Evolutionary conservation across 2,888 invertebrate species (phyloP), one percentile per base, ranked within the genome.

Genomic region (Mamestra brassicae): DNA sequence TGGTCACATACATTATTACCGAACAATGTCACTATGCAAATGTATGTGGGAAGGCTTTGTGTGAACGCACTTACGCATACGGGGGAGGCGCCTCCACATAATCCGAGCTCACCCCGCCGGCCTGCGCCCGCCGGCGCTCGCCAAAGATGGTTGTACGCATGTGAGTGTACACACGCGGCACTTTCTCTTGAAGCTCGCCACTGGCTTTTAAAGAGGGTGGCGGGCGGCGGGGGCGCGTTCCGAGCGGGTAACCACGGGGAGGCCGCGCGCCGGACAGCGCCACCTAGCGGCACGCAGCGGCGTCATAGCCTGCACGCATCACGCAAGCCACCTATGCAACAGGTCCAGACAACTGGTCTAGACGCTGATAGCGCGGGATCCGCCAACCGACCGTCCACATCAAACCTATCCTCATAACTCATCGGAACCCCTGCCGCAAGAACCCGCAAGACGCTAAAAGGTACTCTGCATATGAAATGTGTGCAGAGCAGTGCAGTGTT

Each of bases 171-270:
- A 95, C 94, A 96, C 95, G 95, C 94, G 96, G 96, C 97, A 96
- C 96, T 97, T 97, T 96, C 97, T 97, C 97, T 97, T 96, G 96
- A 95, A 97, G 96, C 97, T 96, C 96, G 96, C 96, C 96, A 96
- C 95, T 96, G 97, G 97, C 97, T 97, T 97, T 96, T 96, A 96
- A 96, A 96, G 95, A 94, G 96, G 96, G 95, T 93, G 95, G 94
- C 88, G 92, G 90, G 80, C 90, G 87, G 86, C 89, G 90, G 88
- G 90, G 88, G 93, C 92, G 91, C 90, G 95, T 95, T 95, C 94
- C 95, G 93, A 94, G 88, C 93, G 95, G 97, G 97, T 97, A 97
- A 97, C 97, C 97, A 97, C 96, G 97, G 97, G 96, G 93, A 85
- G 93, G 92, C 89, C 89, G 17, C 90, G 92, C 89, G 89, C 90